These are phyloP conservation scores for Rhinoderma darwinii DNA, from an alignment of 2,113 vertebrate species.

Conservation along the genomic window DNA sequence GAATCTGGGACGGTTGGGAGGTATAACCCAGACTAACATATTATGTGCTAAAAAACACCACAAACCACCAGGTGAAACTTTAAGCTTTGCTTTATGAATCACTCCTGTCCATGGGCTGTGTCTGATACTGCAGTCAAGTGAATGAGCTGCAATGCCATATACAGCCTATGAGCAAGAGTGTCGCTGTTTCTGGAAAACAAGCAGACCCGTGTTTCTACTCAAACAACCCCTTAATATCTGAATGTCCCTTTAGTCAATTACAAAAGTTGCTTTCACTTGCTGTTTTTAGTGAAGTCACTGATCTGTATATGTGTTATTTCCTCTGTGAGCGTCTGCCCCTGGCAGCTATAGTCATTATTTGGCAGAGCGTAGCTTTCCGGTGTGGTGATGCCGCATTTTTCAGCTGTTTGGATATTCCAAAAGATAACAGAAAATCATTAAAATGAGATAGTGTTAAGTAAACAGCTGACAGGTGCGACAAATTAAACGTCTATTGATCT, in stretches of 20 bases:
- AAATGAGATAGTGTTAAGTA: constrained; percentile 23
- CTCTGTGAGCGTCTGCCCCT: too few species aligned
- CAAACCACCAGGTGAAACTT: too few species aligned
- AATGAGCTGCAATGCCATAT: neutral
- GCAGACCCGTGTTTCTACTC: too few species aligned
- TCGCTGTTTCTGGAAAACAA: neutral
- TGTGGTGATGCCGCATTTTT: neutral
- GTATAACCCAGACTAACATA: too few species aligned
- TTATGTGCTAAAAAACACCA: too few species aligned
- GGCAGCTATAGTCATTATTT: neutral
- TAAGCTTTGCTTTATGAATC: too few species aligned
- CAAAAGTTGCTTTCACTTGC: too few species aligned
- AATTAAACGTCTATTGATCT: constrained; percentile 37
- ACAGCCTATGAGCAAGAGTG: neutral
- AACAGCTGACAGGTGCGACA: constrained; percentile 41
- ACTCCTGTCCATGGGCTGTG: neutral
- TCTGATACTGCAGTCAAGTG: neutral
- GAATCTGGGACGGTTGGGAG: too few species aligned
- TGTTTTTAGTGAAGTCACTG: neutral
- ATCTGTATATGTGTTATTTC: neutral
- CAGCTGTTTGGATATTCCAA: constrained; percentile 2
- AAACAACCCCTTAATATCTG: too few species aligned
- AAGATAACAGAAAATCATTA: constrained; percentile 47
- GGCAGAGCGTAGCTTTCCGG: neutral
- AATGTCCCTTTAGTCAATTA: too few species aligned